These are phyloP conservation scores for Dryobotodes eremita DNA, from an alignment of 2,888 invertebrate species.

Conservation along the genomic window DNA sequence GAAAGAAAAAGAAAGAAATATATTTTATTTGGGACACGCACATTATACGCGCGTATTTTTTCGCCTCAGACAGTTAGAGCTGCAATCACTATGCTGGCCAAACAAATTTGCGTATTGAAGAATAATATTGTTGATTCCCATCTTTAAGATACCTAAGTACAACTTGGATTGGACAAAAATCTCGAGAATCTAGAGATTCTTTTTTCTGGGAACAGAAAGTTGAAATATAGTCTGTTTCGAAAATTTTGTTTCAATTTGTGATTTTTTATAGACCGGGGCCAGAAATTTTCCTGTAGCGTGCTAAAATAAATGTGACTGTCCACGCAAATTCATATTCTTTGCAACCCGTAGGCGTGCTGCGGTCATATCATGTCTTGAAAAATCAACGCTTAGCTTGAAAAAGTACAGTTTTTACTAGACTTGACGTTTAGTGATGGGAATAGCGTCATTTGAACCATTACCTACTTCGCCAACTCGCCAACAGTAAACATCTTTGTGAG, in stretches of 20 bases:
- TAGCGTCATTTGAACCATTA: constrained; percentile 73
- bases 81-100: background rate
- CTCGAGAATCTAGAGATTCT: too few species aligned
- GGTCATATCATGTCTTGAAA: constrained; percentile 36
- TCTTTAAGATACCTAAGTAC: background rate
- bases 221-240: background rate
- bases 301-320: constrained; percentile 48
- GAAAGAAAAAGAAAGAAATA: too few species aligned
- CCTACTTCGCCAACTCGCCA: constrained; percentile 67
- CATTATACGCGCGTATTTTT: too few species aligned
- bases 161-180: background rate
- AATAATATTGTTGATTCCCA: background rate
- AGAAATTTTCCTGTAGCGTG: constrained; percentile 70
- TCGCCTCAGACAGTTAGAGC: too few species aligned
- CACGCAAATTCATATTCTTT: constrained; percentile 43
- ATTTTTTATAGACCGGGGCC: constrained; percentile 35
- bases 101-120: background rate
- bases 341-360: constrained; percentile 40
- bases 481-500: constrained; percentile 71
- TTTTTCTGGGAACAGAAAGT: background rate
- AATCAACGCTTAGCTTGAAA: constrained; percentile 24
- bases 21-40: too few species aligned
- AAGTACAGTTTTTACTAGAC: constrained; percentile 10
- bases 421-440: constrained; percentile 59
- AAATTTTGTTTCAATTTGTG: background rate